Evolutionary conservation across 2,888 invertebrate genomes (phyloP).

Genomic region (Melieria crassipennis): DNA sequence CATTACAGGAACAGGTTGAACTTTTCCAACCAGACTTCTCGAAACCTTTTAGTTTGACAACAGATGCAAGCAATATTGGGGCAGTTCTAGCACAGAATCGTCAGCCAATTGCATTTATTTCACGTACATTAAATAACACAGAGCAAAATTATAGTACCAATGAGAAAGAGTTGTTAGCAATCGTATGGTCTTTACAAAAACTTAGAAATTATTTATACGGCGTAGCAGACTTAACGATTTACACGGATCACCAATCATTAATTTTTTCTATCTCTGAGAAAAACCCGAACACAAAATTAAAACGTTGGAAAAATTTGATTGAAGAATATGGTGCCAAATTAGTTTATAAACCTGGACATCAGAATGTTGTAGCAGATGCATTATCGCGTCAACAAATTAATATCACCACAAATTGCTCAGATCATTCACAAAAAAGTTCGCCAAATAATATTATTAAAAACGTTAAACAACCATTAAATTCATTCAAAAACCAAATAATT

Average conservation of each 20-base stretch:
- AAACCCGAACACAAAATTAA: no score
- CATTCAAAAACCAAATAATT: no score
- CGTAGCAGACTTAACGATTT: conserved; percentile 10
- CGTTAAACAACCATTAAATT: no score
- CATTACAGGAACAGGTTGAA: conserved; percentile 7
- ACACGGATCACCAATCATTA: conserved; percentile 7
- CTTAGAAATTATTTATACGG: conserved; percentile 13
- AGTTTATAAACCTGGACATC: no score
- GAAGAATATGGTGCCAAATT: no score
- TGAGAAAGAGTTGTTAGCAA: conserved; percentile 9
- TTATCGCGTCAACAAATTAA: no score
- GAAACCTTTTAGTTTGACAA: conserved; percentile 5
- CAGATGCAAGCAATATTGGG: conserved; percentile 6
- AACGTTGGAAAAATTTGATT: no score
- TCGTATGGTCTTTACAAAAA: conserved; percentile 14
- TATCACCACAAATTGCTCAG: no score
- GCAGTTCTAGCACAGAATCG: conserved; percentile 1
- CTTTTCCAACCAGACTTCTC: neutral
- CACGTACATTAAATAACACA: neutral
- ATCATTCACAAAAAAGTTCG: no score
- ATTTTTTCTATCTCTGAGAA: neutral
- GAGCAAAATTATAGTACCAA: conserved; percentile 12
- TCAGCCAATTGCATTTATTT: conserved; percentile 11
- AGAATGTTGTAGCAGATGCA: no score
- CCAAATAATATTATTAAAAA: no score